phyloP scores from a whole-genome alignment of 1,140 invertebrate genomes.

The Drosophila miranda region DNA sequence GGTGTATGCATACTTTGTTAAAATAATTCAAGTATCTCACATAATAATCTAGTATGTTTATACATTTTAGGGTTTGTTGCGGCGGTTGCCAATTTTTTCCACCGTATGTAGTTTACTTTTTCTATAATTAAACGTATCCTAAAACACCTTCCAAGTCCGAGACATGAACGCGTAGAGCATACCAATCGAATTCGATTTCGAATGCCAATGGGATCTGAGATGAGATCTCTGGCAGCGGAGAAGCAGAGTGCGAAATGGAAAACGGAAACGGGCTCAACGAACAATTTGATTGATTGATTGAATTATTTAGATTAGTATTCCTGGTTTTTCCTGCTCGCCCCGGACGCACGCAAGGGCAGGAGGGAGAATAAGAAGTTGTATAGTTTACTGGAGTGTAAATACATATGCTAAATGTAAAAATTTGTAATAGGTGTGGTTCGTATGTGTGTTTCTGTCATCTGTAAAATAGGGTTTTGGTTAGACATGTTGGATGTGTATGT shows the following conservation, averaged over 20 bases:
- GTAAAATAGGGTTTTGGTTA: slow-evolving; percentile 26
- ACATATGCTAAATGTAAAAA: slow-evolving; percentile 68
- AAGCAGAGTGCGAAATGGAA: slow-evolving; percentile 33
- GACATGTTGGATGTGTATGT: slow-evolving; percentile 11
- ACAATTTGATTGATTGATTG: slow-evolving; percentile 37
- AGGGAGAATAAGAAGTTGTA: slow-evolving; percentile 28
- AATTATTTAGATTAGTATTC: slow-evolving; percentile 1
- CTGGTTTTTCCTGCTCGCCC: slow-evolving; percentile 1
- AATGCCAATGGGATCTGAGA: slow-evolving; percentile 18
- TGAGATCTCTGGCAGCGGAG: slow-evolving; percentile 27
- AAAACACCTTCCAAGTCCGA: slow-evolving; percentile 49
- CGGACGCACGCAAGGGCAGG: neutral
- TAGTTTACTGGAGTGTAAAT: slow-evolving; percentile 72
- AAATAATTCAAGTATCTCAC: slow-evolving; percentile 57
- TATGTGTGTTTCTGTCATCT: slow-evolving; percentile 28
- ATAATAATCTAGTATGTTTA: slow-evolving; percentile 59
- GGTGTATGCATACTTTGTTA: slow-evolving; percentile 43
- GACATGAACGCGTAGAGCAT: slow-evolving; percentile 28
- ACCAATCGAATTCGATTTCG: slow-evolving; percentile 16
- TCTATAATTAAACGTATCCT: slow-evolving; percentile 71
- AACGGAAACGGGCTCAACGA: slow-evolving; percentile 7
- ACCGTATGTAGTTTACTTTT: slow-evolving; percentile 31
- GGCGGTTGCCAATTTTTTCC: slow-evolving; percentile 18
- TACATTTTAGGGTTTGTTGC: slow-evolving; percentile 44
- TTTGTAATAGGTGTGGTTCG: slow-evolving; percentile 29